A percentile compares a stretch with the other conserved stretches of the same genome.
Conservation (phyloP, 1,140 invertebrate species). For the Thereuonema tuberculata region DNA sequence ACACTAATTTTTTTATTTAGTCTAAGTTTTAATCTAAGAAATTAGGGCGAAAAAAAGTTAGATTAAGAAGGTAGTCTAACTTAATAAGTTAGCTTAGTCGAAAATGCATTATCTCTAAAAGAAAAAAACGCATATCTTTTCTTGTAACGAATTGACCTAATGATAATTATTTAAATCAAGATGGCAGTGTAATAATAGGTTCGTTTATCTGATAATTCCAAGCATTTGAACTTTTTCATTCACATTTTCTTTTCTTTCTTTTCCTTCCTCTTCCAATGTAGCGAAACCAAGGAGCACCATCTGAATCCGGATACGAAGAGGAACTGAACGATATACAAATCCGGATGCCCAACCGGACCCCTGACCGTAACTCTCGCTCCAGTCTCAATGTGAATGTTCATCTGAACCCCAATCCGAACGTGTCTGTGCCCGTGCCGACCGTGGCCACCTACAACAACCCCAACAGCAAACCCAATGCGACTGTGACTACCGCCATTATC, state of each 20-base stretch:
- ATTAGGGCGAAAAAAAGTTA: no score
- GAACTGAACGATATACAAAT: constrained; percentile 39
- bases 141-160: no score
- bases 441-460: neutral
- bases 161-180: no score
- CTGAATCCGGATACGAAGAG: constrained; percentile 30
- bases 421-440: neutral
- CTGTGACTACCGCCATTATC: neutral
- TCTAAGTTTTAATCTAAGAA: no score
- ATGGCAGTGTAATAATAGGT: neutral
- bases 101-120: no score
- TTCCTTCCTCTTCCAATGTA: constrained; percentile 14
- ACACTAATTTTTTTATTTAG: no score
- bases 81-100: no score
- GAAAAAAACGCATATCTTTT: no score
- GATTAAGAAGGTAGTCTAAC: no score
- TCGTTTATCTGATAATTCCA: neutral
- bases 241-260: neutral
- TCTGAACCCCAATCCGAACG: neutral
- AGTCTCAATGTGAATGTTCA: constrained; percentile 5
- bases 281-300: constrained; percentile 26
- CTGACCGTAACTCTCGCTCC: constrained; percentile 1
- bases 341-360: constrained; percentile 28
- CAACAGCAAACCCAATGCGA: neutral
- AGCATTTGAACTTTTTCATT: neutral